These are phyloP conservation scores for Notarius quadriscutis DNA, from an alignment of 2,113 vertebrate genomes.

Conservation along the genomic window DNA sequence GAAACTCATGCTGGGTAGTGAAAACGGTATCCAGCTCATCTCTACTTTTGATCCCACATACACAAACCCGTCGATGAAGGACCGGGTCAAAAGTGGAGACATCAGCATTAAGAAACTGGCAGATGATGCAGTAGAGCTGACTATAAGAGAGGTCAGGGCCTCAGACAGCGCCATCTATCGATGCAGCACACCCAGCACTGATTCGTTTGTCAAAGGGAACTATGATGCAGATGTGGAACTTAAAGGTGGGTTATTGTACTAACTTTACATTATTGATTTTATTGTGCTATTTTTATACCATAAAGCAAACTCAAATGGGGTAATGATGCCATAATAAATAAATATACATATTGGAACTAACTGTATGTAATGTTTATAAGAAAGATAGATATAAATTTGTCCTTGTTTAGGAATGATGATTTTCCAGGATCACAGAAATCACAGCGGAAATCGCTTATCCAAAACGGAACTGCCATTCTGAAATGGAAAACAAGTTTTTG, in stretches of 20 bases:
- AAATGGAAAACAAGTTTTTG: no score
- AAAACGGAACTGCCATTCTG: no score
- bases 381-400: neutral
- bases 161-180: constrained; percentile 78
- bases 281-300: neutral
- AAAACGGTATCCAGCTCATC: constrained; percentile 63
- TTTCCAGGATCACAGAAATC: no score
- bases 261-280: neutral
- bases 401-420: neutral
- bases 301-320: neutral
- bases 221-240: constrained; percentile 79
- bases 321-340: neutral
- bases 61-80: constrained; percentile 66
- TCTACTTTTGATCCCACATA: constrained; percentile 79
- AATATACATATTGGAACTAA: neutral
- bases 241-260: constrained; percentile 69
- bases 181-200: constrained; percentile 84
- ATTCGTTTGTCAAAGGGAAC: constrained; percentile 80
- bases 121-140: constrained; percentile 74
- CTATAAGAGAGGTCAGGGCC: constrained; percentile 71
- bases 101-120: constrained; percentile 71
- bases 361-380: neutral
- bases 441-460: no score
- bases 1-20: constrained; percentile 60
- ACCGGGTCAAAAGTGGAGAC: constrained; percentile 69